A percentile compares a stretch with the other conserved stretches of the same genome.
Conservation (phyloP, 2,888 invertebrate genomes). For the Harpalus rubripes region DNA sequence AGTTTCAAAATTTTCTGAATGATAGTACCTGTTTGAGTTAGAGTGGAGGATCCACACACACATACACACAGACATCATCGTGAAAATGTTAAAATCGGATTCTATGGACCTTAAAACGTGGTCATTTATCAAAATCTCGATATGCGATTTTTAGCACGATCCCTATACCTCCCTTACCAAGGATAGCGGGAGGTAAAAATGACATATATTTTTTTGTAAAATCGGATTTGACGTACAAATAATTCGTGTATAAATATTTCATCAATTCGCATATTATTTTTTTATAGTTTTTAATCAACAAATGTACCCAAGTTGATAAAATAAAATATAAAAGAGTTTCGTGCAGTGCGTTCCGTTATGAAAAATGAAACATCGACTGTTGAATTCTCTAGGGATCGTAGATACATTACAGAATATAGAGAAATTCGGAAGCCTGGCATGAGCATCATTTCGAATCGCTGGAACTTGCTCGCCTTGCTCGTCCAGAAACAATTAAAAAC, state of each 20-base stretch:
- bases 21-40: too few relatives aligned
- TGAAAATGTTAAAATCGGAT: too few relatives aligned
- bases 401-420: conserved; percentile 53
- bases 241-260: neutral
- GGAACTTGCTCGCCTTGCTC: conserved; percentile 51
- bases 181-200: neutral
- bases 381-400: conserved; percentile 16
- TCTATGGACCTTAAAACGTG: too few relatives aligned
- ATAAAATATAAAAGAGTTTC: conserved; percentile 43
- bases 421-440: conserved; percentile 52
- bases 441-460: conserved; percentile 5
- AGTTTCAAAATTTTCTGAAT: too few relatives aligned
- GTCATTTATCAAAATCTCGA: neutral
- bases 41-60: too few relatives aligned
- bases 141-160: neutral
- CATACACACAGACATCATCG: too few relatives aligned
- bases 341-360: conserved; percentile 9
- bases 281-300: conserved; percentile 46
- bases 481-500: conserved; percentile 66
- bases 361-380: conserved; percentile 52
- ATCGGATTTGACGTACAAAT: neutral
- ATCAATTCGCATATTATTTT: neutral
- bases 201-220: neutral
- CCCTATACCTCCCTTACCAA: too few relatives aligned
- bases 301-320: conserved; percentile 22